phyloP scores from a whole-genome alignment of 2,888 invertebrate genomes.

The Oeneis ivallda region DNA sequence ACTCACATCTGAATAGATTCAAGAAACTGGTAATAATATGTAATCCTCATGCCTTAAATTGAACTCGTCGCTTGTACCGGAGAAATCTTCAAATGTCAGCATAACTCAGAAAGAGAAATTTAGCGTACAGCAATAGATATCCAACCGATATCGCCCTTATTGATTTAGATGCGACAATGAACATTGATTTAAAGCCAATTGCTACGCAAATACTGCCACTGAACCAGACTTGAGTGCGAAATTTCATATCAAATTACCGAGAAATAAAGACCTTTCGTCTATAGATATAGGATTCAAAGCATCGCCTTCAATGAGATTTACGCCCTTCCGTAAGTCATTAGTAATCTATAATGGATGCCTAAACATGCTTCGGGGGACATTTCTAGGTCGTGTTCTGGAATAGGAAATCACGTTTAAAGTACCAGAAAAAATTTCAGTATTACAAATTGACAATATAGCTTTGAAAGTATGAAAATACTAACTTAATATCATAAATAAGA shows the following conservation, averaged over 20 bases:
- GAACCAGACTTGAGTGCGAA: conserved; percentile 27
- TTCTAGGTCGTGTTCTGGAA: conserved; percentile 27
- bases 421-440: too few relatives aligned
- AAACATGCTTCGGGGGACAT: conserved; percentile 27
- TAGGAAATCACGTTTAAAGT: conserved; percentile 18
- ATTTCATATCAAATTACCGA: conserved; percentile 24
- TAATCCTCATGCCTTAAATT: background rate
- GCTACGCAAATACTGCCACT: conserved; percentile 28
- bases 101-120: conserved; percentile 22
- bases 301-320: conserved; percentile 14
- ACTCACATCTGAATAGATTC: background rate
- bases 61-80: background rate
- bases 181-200: conserved; percentile 38
- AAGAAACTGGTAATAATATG: background rate
- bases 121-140: conserved; percentile 4
- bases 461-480: too few relatives aligned
- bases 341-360: conserved; percentile 26
- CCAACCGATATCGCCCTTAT: conserved; percentile 21
- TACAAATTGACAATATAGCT: background rate
- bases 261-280: conserved; percentile 13
- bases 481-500: too few relatives aligned
- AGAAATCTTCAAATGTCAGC: conserved; percentile 9
- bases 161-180: conserved; percentile 39
- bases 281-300: conserved; percentile 16
- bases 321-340: conserved; percentile 23